Base-by-base conservation (phyloP, 1,140 invertebrate genomes). In the Delia radicum region DNA sequence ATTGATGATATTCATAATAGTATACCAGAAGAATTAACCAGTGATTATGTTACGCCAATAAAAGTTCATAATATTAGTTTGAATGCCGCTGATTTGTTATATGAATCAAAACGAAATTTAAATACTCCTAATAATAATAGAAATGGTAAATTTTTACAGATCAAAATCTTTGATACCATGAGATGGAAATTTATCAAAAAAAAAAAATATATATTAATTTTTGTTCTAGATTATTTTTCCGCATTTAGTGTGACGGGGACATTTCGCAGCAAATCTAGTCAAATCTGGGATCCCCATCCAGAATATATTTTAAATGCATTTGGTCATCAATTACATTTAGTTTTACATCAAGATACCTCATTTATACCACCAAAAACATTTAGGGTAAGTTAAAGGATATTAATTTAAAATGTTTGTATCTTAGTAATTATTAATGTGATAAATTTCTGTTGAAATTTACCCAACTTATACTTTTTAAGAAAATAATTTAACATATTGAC, bases 241-340 rank as follows among this genome's bases (percentile, higher is more conserved):
- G 82, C 83, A 28, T 85, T 85, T 71, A 82, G 79, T 73, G 80
- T 79, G 78, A 86, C 85, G 42, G 91, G 91, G 6, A 91, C 92
- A 79, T 93, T 91, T 80, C 88, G 92, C 24, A 89, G 89, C 73
- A 87, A 88, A 73, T 87, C 86, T 21, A 89, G 90, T 12, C 85
- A 89, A 80, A 86, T 92, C 21, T 94, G 92, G 92, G 92, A 94
- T 82, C 91, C 91, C 15, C 91, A 93, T 87, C 92, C 92, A 2
- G 88, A 91, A 75, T 93, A 93, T 77, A 88, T 90, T 78, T 91
- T 93, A 46, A 86, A 87, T 7, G 91, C 90, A 10, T 93, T 93
- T 79, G 91, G 90, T 0, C 85, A 82, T 61, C 81, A 81, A 37
- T 89, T 93, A 78, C 88, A 89, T 55, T 80, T 93, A 18, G 81